Base-by-base conservation (phyloP, 2,888 invertebrate species). In the Ichneumon xanthorius region DNA sequence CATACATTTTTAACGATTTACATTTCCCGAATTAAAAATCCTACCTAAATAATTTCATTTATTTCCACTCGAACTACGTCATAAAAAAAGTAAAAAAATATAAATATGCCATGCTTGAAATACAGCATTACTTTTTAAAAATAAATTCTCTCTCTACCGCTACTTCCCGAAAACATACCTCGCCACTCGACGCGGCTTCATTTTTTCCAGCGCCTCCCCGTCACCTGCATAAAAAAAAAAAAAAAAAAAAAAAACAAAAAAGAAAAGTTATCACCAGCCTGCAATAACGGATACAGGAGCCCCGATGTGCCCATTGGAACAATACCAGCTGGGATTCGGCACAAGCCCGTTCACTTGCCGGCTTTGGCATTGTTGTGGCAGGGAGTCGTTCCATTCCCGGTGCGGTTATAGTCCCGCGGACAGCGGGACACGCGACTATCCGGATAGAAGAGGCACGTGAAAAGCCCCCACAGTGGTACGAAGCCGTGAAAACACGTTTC, bases 401-500 rank as follows among this genome's bases (percentile, higher is more conserved):
- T 63, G 22, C 58, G 11, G n/a, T 63, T 30, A 4, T 16, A 30
- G 6, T 6, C 63, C 6, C 11, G 16, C n/a, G n/a, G 33, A 63
- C 30, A 30, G 63, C 16, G 33, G 5, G 26, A 11, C 26, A 63
- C 16, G 16, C 30, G 30, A 16, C 14, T 4, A 63, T n/a, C 26
- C 33, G 63, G 16, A 63, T 33, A 16, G 63, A 63, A 33, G 16
- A n/a, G 30, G 33, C 33, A 6, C 33, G 1, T 16, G 16, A 30
- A 22, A 22, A 16, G 4, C 45, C 26, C 26, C 4, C 58, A 3
- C 63, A 3, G 33, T n/a, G 63, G 63, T 63, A 63, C 33, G 63
- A 16, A 63, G 63, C 63, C 63, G 63, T 63, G 63, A 63, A 63
- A 63, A 63, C 63, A 63, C 63, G n/a, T 63, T 63, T 63, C 63